These are phyloP conservation scores for Triplophysa tibetana DNA, from an alignment of 2,113 vertebrate genomes.

Conservation along the genomic window DNA sequence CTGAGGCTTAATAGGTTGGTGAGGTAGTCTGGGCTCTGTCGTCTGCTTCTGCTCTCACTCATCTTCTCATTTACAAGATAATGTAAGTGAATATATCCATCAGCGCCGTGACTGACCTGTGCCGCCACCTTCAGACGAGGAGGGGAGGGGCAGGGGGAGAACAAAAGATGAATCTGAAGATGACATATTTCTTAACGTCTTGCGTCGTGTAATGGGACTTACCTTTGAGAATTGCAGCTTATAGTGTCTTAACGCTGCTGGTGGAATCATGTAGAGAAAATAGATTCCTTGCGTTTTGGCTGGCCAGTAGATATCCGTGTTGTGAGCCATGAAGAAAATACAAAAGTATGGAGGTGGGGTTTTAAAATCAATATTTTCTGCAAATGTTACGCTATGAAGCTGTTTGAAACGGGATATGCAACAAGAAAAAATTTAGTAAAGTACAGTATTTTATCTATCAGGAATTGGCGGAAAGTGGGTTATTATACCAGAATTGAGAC, in stretches of 20 bases:
- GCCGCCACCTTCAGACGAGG: slow-evolving; percentile 56
- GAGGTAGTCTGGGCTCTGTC: slow-evolving; percentile 45
- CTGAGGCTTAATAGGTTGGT: slow-evolving; percentile 49
- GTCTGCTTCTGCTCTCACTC: slow-evolving; percentile 57
- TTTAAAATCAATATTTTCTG: slow-evolving; percentile 37
- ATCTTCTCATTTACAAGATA: slow-evolving; percentile 79
- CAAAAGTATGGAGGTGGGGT: slow-evolving; percentile 54
- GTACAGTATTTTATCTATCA: too few species aligned
- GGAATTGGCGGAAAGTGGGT: too few species aligned
- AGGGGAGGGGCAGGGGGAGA: slow-evolving; percentile 55
- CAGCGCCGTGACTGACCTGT: slow-evolving; percentile 66
- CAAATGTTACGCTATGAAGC: too few species aligned
- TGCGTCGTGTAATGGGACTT: slow-evolving; percentile 63
- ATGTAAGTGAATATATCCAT: slow-evolving; percentile 78
- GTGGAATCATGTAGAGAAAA: slow-evolving; percentile 68
- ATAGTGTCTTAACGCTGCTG: slow-evolving; percentile 67
- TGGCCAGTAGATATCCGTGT: slow-evolving; percentile 4
- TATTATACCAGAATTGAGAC: too few species aligned
- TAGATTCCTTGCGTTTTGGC: slow-evolving; percentile 54
- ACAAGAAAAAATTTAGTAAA: too few species aligned
- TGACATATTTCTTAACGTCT: slow-evolving; percentile 69
- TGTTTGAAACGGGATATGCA: too few species aligned
- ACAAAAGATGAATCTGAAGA: slow-evolving; percentile 78
- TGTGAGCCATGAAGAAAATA: slow-evolving; percentile 58
- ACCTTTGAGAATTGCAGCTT: slow-evolving; percentile 72